Conservation (phyloP, 2,797 vertebrate genomes). For the Loris lydekkerianus region DNA sequence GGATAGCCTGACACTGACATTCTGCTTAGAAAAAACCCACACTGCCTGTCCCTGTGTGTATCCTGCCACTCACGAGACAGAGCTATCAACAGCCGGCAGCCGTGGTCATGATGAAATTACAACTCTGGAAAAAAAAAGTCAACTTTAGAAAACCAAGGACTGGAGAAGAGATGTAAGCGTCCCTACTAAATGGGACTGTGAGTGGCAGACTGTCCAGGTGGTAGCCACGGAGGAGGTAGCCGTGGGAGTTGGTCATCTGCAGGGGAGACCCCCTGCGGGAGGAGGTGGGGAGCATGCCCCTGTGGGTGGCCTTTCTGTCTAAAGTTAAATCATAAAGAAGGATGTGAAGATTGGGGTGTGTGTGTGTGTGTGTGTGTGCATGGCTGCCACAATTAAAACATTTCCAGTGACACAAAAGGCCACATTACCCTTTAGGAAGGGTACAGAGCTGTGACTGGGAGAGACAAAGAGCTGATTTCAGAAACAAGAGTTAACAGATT, state of each 20-base stretch:
- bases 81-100: background rate
- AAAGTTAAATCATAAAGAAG: background rate
- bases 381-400: background rate
- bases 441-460: background rate
- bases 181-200: background rate
- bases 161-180: background rate
- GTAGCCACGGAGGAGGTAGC: too few species aligned
- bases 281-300: accelerated
- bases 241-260: background rate
- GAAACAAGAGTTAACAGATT: background rate
- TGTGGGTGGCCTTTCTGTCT: background rate
- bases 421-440: background rate
- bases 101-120: background rate
- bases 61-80: background rate
- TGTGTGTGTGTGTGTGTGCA: too few species aligned
- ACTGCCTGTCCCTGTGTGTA: background rate
- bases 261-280: background rate
- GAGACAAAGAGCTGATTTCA: background rate
- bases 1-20: background rate
- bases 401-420: background rate
- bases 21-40: background rate
- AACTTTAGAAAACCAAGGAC: background rate
- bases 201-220: background rate
- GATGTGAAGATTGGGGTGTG: too few species aligned
- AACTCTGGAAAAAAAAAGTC: background rate